These are phyloP conservation scores for Stictocephala bisonia DNA, from an alignment of 2,888 invertebrate genomes.

Conservation along the genomic window DNA sequence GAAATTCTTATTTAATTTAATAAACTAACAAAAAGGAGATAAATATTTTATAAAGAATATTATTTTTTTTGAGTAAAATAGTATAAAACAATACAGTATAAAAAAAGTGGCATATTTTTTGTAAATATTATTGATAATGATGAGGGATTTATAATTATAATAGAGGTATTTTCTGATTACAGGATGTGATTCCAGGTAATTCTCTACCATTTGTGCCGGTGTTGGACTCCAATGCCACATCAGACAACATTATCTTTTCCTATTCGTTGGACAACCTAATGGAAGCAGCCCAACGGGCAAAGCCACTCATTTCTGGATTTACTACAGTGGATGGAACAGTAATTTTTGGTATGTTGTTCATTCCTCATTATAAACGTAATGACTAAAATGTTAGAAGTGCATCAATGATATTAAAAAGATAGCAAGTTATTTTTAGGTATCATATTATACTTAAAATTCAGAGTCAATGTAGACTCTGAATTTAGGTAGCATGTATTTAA, in stretches of 20 bases:
- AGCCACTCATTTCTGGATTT: constrained; percentile 4
- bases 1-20: no score
- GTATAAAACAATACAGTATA: no score
- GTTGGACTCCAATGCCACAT: neutral
- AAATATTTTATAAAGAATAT: no score
- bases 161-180: neutral
- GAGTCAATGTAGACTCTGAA: no score
- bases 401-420: no score
- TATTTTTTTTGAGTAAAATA: no score
- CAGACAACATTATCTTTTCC: neutral
- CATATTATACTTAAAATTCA: no score
- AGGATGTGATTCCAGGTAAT: neutral
- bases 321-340: constrained; percentile 12
- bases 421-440: no score
- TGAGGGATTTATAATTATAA: neutral
- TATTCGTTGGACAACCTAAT: neutral
- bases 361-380: no score
- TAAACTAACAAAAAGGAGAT: no score
- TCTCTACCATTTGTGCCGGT: constrained; percentile 14
- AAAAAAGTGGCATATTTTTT: neutral
- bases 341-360: constrained; percentile 1
- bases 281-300: neutral
- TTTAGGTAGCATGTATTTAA: no score
- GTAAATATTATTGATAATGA: neutral
- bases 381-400: no score